Conservation (phyloP, 2,797 vertebrate species). For the Poeciliopsis gracilis region DNA sequence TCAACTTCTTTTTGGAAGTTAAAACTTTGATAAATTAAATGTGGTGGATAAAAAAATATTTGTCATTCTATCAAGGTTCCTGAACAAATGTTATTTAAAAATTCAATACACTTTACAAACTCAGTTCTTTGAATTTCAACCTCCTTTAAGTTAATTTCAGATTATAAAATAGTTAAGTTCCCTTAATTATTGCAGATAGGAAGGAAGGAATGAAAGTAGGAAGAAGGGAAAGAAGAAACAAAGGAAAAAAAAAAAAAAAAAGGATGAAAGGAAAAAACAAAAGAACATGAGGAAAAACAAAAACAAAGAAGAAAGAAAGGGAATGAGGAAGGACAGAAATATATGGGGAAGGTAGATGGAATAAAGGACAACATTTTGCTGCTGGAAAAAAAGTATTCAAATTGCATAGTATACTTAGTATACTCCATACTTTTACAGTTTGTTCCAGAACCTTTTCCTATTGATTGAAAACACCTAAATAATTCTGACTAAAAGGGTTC, state of each 20-base stretch:
- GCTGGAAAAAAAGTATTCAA: neutral
- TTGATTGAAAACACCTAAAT: neutral
- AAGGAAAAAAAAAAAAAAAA: neutral
- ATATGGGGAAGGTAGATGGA: neutral
- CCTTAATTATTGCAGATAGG: neutral
- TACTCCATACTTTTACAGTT: neutral
- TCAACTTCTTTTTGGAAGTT: neutral
- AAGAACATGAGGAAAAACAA: neutral
- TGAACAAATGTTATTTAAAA: neutral
- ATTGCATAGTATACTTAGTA: neutral
- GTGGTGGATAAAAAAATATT: neutral
- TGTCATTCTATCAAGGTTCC: neutral
- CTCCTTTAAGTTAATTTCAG: neutral
- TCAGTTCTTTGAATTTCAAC: neutral
- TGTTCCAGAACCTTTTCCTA: neutral
- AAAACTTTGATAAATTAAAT: slow-evolving; percentile 8
- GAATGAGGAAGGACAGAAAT: neutral
- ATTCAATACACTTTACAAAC: neutral
- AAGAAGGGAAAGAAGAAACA: neutral
- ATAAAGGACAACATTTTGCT: neutral
- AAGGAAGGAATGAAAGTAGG: neutral
- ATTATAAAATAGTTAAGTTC: neutral
- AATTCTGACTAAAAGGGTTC: neutral
- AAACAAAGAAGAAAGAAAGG: neutral
- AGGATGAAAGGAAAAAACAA: neutral